Percentiles rank a stretch among this genome's conserved stretches.
phyloP scores from a whole-genome alignment of 1,140 invertebrate species.

The Pseudomyrmex sp. region DNA sequence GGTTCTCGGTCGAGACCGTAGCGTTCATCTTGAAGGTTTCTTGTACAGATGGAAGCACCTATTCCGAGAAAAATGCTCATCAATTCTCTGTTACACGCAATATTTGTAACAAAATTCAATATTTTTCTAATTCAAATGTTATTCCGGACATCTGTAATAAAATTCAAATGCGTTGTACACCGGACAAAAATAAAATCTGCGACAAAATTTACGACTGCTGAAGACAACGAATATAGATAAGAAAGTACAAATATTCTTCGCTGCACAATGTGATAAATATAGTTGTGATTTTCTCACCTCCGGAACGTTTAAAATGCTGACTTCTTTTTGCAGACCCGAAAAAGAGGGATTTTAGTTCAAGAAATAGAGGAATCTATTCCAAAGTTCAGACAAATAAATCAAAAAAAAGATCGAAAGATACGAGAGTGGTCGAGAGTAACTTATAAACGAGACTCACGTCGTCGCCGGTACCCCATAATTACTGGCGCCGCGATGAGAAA shows the following conservation, averaged over 20 bases:
- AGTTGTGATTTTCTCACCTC: no score
- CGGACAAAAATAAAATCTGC: no score
- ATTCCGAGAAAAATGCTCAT: background rate
- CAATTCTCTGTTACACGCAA: background rate
- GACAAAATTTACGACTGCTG: no score
- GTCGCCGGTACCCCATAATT: slow-evolving; percentile 72
- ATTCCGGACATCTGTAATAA: no score
- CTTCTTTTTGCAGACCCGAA: background rate
- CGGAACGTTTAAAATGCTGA: no score
- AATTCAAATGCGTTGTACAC: no score
- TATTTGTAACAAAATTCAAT: background rate
- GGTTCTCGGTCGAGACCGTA: background rate
- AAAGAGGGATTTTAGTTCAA: slow-evolving; percentile 13
- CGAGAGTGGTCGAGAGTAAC: slow-evolving; percentile 48
- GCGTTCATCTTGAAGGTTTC: slow-evolving; percentile 3
- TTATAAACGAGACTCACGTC: slow-evolving; percentile 69
- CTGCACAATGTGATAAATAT: no score
- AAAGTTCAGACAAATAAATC: slow-evolving; percentile 54
- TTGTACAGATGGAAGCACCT: slow-evolving; percentile 51
- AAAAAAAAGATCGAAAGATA: slow-evolving; percentile 45
- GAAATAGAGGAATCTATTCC: slow-evolving; percentile 30
- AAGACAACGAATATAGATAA: no score
- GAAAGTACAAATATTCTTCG: no score
- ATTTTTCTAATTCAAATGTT: background rate
- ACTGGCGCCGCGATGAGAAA: slow-evolving; percentile 66